phyloP scores from a whole-genome alignment of 1,140 invertebrate genomes.

The Ectropis grisescens region DNA sequence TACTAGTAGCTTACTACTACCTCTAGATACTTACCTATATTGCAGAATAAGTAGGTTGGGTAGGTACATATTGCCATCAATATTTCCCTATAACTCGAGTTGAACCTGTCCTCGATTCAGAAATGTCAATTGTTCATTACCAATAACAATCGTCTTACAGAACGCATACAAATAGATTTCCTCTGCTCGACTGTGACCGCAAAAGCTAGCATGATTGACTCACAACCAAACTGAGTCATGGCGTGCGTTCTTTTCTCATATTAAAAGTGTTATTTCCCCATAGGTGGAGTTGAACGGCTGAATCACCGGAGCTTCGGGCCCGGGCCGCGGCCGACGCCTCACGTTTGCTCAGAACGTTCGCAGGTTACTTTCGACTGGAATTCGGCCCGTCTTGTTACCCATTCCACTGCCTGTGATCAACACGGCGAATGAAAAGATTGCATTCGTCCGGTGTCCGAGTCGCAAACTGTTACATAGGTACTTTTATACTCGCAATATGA shows the following conservation, averaged over 20 bases:
- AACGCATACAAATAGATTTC: too few relatives aligned
- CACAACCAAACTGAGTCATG: slow-evolving; percentile 52
- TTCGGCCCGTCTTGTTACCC: slow-evolving; percentile 8
- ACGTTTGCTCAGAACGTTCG: too few relatives aligned
- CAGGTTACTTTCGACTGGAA: neutral
- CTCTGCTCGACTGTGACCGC: slow-evolving; percentile 18
- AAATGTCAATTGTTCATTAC: too few relatives aligned
- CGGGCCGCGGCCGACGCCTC: too few relatives aligned
- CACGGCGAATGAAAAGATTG: slow-evolving; percentile 51
- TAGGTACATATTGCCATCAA: too few relatives aligned
- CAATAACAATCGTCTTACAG: too few relatives aligned
- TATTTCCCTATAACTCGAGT: too few relatives aligned
- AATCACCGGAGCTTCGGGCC: slow-evolving; percentile 26
- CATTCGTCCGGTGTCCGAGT: slow-evolving; percentile 47
- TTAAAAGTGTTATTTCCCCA: slow-evolving; percentile 32
- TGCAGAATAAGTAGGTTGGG: too few relatives aligned
- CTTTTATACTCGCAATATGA: slow-evolving; percentile 15
- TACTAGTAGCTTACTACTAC: too few relatives aligned
- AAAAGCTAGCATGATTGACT: slow-evolving; percentile 5
- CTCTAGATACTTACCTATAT: too few relatives aligned
- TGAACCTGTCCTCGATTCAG: too few relatives aligned
- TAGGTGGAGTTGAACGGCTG: slow-evolving; percentile 41
- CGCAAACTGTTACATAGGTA: slow-evolving; percentile 39
- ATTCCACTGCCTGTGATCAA: slow-evolving; percentile 58
- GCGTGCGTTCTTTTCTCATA: slow-evolving; percentile 21